phyloP scores from a whole-genome alignment of 2,888 invertebrate species.

The Chelonus formosanus region DNA sequence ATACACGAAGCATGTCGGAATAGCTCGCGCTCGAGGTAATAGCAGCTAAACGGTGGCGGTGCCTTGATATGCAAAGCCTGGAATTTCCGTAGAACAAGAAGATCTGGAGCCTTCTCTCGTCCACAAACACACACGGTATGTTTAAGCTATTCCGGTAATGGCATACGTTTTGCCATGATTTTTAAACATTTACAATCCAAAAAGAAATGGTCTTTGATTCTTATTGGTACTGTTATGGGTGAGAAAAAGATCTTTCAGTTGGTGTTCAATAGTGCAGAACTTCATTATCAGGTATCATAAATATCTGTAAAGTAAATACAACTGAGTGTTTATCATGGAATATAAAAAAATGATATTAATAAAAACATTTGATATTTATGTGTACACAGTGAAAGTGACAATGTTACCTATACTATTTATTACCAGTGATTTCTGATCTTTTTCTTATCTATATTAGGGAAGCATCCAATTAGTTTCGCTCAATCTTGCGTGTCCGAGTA shows the following conservation, averaged over 20 bases:
- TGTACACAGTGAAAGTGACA: constrained; percentile 12
- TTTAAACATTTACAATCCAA: constrained; percentile 51
- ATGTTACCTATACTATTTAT: constrained; percentile 14
- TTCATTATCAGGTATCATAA: no score
- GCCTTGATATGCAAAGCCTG: constrained; percentile 60
- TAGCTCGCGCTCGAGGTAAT: constrained; percentile 47
- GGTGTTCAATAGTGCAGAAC: no score
- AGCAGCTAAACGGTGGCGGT: constrained; percentile 58
- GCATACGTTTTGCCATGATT: constrained; percentile 55
- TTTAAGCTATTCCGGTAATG: constrained; percentile 53
- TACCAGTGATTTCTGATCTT: constrained; percentile 15
- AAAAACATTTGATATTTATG: constrained; percentile 5
- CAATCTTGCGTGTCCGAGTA: constrained; percentile 25
- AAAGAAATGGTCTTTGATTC: constrained; percentile 51
- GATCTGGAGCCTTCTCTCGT: constrained; percentile 16
- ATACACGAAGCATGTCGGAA: constrained; percentile 23
- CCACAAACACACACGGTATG: constrained; percentile 43
- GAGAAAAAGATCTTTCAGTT: not conserved
- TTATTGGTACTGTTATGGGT: not conserved
- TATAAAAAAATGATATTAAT: constrained; percentile 6
- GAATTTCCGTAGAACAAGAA: constrained; percentile 51
- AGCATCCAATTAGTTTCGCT: constrained; percentile 24
- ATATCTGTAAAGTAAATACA: no score
- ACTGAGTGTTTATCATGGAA: not conserved
- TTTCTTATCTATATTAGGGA: constrained; percentile 14